Conservation (phyloP, 2,113 vertebrate species). For the Hippocampus mohnikei region DNA sequence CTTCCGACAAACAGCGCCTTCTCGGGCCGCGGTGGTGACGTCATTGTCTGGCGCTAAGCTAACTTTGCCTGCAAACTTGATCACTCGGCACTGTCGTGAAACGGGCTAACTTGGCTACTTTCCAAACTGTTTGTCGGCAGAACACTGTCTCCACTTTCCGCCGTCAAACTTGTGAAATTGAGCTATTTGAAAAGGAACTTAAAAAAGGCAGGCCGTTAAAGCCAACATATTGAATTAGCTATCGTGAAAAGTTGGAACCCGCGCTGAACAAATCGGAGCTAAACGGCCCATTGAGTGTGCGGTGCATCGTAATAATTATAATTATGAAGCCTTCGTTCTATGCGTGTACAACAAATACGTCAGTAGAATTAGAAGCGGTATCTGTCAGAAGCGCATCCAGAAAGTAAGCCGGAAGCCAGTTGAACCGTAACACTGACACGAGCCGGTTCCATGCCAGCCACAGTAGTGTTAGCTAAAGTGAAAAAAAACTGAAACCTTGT, state of each 20-base stretch:
- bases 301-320: not conserved
- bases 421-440: not conserved
- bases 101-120: not conserved
- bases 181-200: not conserved
- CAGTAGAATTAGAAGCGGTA: fast-evolving
- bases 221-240: not conserved
- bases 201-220: not conserved
- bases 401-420: not conserved
- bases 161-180: not conserved
- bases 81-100: not conserved
- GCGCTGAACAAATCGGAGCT: not conserved
- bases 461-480: slow-evolving; percentile 29
- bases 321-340: not conserved
- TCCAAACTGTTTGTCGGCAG: not conserved
- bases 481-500: not conserved
- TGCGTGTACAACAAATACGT: not conserved
- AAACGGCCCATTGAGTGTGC: not conserved
- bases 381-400: too few relatives aligned
- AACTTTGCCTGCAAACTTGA: not conserved
- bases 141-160: not conserved
- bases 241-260: not conserved
- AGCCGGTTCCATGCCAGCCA: slow-evolving; percentile 11
- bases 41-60: slow-evolving; percentile 8
- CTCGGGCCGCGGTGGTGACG: slow-evolving; percentile 12
- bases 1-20: not conserved